Evolutionary conservation across 2,797 vertebrate species (phyloP).

Genomic region (Pteronotus mesoamericanus): DNA sequence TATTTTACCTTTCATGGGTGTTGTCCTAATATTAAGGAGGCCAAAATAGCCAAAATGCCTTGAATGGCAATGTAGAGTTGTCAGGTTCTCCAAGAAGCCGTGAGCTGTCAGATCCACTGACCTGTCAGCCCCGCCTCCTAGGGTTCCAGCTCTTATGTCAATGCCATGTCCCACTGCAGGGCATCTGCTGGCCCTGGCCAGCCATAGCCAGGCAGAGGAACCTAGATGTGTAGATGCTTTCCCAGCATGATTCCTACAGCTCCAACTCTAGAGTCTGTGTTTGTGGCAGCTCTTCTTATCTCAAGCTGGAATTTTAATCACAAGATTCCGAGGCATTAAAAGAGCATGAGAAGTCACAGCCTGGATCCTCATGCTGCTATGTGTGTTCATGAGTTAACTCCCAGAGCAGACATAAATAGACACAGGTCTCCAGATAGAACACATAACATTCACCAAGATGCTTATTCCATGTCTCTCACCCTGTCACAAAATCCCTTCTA

Average conservation of each 20-base stretch:
- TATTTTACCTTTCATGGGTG: background rate
- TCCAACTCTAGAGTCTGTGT: background rate
- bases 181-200: background rate
- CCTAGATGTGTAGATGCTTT: background rate
- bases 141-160: accelerated
- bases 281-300: background rate
- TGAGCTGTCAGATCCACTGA: accelerated
- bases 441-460: accelerated
- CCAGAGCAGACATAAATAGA: background rate
- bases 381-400: accelerated
- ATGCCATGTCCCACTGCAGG: accelerated
- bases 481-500: background rate
- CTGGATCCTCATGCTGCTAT: accelerated
- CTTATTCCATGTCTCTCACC: accelerated
- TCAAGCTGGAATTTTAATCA: background rate
- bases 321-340: background rate
- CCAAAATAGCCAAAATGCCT: background rate
- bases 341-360: background rate
- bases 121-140: background rate
- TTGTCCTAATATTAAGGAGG: background rate
- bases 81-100: accelerated
- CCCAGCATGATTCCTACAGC: background rate
- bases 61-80: accelerated
- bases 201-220: accelerated
- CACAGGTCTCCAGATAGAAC: background rate